Evolutionary conservation across 2,797 vertebrate species (phyloP).

Genomic region (Hirundo rustica): DNA sequence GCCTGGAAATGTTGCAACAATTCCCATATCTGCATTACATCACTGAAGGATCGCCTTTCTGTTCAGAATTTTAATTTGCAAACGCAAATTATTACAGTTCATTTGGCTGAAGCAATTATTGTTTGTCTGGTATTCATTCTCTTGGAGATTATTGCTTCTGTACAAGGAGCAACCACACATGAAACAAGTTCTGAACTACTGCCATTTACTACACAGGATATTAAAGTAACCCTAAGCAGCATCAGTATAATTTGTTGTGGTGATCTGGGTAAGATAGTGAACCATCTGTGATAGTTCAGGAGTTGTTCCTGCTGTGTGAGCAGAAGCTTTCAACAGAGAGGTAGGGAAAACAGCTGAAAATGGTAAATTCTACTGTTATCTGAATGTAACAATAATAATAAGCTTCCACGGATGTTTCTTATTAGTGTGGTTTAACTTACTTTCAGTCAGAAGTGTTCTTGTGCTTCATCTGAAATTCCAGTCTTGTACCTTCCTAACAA

Average conservation of each 20-base stretch:
- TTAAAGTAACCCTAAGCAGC: background rate
- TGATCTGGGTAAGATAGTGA: background rate
- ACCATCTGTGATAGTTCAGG: background rate
- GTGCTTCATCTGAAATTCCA: background rate
- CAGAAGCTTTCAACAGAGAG: background rate
- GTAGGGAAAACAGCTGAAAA: background rate
- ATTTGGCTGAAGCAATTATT: background rate
- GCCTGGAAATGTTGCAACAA: background rate
- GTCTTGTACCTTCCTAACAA: background rate
- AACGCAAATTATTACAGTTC: background rate
- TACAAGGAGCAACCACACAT: background rate
- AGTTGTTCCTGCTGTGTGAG: background rate
- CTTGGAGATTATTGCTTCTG: background rate
- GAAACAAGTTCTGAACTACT: background rate
- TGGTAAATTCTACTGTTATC: background rate
- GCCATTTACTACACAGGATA: background rate
- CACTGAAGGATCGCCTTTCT: background rate
- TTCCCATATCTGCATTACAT: background rate
- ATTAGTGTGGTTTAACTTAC: background rate
- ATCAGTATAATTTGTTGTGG: background rate
- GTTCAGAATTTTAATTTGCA: constrained; percentile 1
- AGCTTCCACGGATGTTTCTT: background rate
- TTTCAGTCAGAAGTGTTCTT: background rate
- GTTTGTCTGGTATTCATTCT: background rate
- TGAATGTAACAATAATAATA: background rate